Base-by-base conservation (phyloP, 2,888 invertebrate genomes). In the Synanthedon formicaeformis region DNA sequence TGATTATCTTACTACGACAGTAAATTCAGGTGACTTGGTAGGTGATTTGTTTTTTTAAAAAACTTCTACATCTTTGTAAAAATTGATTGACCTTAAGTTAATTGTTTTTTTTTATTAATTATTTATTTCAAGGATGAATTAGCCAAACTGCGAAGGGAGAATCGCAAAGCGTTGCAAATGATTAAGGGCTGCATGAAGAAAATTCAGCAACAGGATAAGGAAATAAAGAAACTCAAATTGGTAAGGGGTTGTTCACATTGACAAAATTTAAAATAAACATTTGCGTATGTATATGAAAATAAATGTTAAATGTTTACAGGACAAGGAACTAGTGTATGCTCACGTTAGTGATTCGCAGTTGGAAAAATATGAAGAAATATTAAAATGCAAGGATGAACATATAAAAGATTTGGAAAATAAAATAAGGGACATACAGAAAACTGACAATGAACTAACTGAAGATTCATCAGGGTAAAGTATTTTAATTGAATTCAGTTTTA, bases 181-280 rank as follows among this genome's bases (percentile, higher is more conserved):
- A 89, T 90, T 52, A 89, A 90, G 72, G 88, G 84, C 40, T 89
- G 89, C 58, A 83, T 89, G 81, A 84, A 88, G 56, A 88, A 88
- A 60, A 88, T 89, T 60, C 82, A 89, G 57, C 86, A 89, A 58
- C 78, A 88, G 61, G 87, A 89, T 58, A 86, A 84, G 54, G 87
- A 86, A 70, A 82, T 87, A 0, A 84, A 83, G 56, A 84, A 81
- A 67, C 66, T 83, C 8, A 84, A 83, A 76, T 62, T 85, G 71
- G 86, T 85, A 67, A 58, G 63, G 34, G 10, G 10, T 34, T 27
- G 12, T 41, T 45, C 13, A 45, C 34, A 45, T 45, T n/a, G 13
- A 14, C 13, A 14, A 2, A 45, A 14, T 45, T 34, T 4, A 14
- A 45, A 45, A 45, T 3, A 45, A 13, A 13, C 4, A 34, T 34